Evolutionary conservation across 2,888 invertebrate species (phyloP), one percentile per base, ranked within the genome.

Genomic region (Mantis religiosa): DNA sequence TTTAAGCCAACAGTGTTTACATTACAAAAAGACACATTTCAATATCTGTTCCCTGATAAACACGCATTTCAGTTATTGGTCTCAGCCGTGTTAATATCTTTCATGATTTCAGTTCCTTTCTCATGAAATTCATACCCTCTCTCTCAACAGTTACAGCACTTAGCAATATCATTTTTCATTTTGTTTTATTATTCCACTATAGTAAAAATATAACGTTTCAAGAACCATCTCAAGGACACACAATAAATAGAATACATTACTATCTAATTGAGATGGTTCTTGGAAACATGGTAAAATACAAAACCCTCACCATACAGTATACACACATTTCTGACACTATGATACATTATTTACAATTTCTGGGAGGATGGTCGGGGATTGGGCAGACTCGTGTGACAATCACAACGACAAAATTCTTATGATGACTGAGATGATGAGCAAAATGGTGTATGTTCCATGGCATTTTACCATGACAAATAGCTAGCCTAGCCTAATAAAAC

Each of bases 241-340:
- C 88, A 89, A 89, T 89, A 90, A 89, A 89, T 89, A 89, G 89
- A 89, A 88, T 87, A 90, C 89, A 89, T 87, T 88, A 88, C 90
- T 89, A 89, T 84, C 89, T 88, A 87, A 87, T 82, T 87, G 89
- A 82, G 84, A 89, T 88, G 89, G 30, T 87, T 89, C 89, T 90
- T 83, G 88, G 54, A 34, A 41, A 89, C 85, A 14, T 85, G 87
- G 47, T 34, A 84, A 88, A 82, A 85, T 88, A 89, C 89, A 89
- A 86, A 90, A 89, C 88, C 90, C 89, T 88, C 89, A 89, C 89
- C 90, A 84, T 81, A 89, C 89, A 87, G 82, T 83, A 87, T 83
- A 88, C 88, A 88, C 90, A 89, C 90, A 90, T 82, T 86, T 87
- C 85, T 87, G 85, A 87, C 82, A 81, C 34, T 90, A 90, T 89